phyloP scores from a whole-genome alignment of 2,888 invertebrate genomes.

The Tetragonisca angustula region DNA sequence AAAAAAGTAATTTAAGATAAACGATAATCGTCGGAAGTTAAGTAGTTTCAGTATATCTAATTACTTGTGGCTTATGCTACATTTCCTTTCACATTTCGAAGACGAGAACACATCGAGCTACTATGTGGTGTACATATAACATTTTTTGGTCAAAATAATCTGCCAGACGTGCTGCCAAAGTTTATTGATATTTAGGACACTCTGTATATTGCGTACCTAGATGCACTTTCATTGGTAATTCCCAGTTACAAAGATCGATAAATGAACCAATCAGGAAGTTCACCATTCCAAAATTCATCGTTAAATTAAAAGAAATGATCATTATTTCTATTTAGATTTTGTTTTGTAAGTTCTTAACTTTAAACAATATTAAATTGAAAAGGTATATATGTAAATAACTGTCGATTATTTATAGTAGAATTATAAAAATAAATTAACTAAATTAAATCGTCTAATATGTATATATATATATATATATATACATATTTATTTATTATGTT shows the following conservation, averaged over 20 bases:
- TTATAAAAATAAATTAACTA: background rate
- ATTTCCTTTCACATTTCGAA: too few species aligned
- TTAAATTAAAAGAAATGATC: background rate
- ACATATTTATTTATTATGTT: background rate
- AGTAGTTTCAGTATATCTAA: too few species aligned
- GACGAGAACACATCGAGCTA: too few species aligned
- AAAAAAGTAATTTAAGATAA: too few species aligned
- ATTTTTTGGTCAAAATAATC: too few species aligned
- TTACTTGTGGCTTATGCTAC: too few species aligned
- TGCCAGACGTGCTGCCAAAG: too few species aligned
- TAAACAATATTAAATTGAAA: background rate
- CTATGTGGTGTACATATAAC: too few species aligned
- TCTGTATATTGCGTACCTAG: too few species aligned
- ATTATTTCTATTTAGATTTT: background rate
- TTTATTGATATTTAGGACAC: too few species aligned
- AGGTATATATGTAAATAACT: background rate
- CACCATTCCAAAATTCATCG: background rate
- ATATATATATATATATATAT: background rate
- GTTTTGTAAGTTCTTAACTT: background rate
- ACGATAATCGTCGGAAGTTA: too few species aligned
- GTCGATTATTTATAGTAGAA: background rate
- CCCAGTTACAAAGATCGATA: background rate
- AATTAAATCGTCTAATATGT: background rate
- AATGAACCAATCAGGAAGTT: background rate
- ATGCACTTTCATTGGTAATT: conserved; percentile 19